phyloP scores from a whole-genome alignment of 2,113 vertebrate genomes.

The Corapipo altera region DNA sequence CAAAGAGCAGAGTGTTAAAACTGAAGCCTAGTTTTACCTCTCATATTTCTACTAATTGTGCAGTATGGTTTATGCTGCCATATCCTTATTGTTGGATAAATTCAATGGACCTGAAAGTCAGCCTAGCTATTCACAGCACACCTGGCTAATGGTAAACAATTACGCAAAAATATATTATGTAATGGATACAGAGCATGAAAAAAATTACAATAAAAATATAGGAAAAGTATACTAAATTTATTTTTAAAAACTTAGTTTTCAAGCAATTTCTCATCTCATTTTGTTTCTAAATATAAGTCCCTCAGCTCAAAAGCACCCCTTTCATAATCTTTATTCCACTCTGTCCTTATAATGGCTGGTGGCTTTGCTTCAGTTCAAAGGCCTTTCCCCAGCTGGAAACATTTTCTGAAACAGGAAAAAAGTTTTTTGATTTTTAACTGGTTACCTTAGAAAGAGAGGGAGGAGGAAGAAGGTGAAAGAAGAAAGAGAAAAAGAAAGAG shows the following conservation, averaged over 20 bases:
- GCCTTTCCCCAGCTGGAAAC: constrained; percentile 18
- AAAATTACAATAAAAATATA: background rate
- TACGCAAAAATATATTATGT: background rate
- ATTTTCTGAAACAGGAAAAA: constrained; percentile 4
- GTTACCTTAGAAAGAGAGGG: background rate
- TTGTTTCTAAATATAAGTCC: background rate
- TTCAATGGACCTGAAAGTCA: background rate
- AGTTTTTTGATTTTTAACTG: background rate
- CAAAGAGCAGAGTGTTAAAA: background rate
- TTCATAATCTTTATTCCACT: background rate
- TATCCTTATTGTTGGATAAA: background rate
- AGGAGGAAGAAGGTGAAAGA: background rate
- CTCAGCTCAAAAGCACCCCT: background rate
- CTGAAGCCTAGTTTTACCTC: background rate
- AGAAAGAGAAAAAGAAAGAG: background rate
- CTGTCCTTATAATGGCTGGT: background rate
- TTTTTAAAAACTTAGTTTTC: background rate
- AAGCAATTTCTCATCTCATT: background rate
- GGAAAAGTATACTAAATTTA: background rate
- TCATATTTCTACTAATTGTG: background rate
- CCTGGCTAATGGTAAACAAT: background rate
- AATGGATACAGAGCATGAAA: background rate
- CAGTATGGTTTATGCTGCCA: background rate
- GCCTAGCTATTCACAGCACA: background rate
- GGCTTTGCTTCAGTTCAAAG: constrained; percentile 11